Conservation (phyloP, 2,797 vertebrate genomes). For the Squalus acanthias region DNA sequence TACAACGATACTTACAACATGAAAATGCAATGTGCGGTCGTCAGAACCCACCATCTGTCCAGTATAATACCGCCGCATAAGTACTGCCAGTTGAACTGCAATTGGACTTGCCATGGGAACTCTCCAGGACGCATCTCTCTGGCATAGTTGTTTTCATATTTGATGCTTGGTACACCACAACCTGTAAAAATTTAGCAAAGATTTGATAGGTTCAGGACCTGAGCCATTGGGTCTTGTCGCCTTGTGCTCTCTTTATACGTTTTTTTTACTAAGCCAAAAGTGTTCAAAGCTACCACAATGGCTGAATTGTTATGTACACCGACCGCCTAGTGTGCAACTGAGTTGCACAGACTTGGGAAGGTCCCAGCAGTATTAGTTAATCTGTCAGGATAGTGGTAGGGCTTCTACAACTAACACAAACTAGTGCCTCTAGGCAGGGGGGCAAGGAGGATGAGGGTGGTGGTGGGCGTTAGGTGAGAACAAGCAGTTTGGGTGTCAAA, state of each 20-base stretch:
- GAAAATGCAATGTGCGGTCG: constrained; percentile 5
- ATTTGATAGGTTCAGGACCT: not conserved
- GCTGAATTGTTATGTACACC: not conserved
- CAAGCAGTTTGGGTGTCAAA: too few relatives aligned
- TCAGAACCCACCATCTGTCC: constrained; percentile 8
- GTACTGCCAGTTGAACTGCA: constrained; percentile 19
- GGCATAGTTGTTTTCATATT: not conserved
- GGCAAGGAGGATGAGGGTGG: not conserved
- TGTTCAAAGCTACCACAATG: not conserved
- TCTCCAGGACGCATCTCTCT: constrained; percentile 6
- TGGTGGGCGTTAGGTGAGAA: not conserved
- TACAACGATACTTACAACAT: not conserved
- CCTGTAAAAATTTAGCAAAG: not conserved
- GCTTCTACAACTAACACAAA: too few relatives aligned
- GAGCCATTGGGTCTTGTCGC: not conserved
- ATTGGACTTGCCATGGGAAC: constrained; percentile 13
- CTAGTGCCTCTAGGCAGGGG: too few relatives aligned
- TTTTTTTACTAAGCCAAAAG: not conserved
- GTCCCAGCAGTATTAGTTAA: not conserved
- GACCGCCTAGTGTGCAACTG: not conserved
- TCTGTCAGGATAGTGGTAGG: too few relatives aligned
- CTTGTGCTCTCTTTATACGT: not conserved
- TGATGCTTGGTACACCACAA: not conserved
- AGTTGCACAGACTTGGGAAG: not conserved
- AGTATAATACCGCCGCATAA: not conserved